Evolutionary conservation across 2,888 invertebrate genomes (phyloP).

Genomic region (Eupithecia pulchellata): DNA sequence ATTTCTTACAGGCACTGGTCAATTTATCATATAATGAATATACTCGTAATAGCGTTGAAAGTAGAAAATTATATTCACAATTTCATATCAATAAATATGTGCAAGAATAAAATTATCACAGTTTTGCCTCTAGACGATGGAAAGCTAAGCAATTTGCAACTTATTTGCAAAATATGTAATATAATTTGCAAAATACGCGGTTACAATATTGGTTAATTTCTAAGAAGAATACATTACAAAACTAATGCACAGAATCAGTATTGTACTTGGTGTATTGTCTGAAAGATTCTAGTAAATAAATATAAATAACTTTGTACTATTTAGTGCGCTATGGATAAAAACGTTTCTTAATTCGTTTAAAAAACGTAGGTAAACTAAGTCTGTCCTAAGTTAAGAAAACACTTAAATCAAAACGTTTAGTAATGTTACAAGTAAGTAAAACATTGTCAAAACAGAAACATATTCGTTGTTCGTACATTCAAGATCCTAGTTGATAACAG

Average conservation of each 20-base stretch:
- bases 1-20: slow-evolving; percentile 82
- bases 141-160: slow-evolving; percentile 45
- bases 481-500: slow-evolving; percentile 51
- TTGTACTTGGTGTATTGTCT: slow-evolving; percentile 64
- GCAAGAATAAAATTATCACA: slow-evolving; percentile 70
- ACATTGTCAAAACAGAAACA: slow-evolving; percentile 47
- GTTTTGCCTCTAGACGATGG: slow-evolving; percentile 59
- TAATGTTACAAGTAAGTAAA: slow-evolving; percentile 45
- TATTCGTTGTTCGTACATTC: slow-evolving; percentile 56
- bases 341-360: slow-evolving; percentile 51
- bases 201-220: slow-evolving; percentile 40
- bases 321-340: slow-evolving; percentile 71
- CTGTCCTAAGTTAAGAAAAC: slow-evolving; percentile 40
- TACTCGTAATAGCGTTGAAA: slow-evolving; percentile 33
- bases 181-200: too few relatives aligned
- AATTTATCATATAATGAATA: slow-evolving; percentile 54
- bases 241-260: slow-evolving; percentile 45
- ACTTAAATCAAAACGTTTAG: slow-evolving; percentile 45
- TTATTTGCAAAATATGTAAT: too few relatives aligned
- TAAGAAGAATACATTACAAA: slow-evolving; percentile 47
- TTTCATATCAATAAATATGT: slow-evolving; percentile 44
- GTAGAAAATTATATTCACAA: slow-evolving; percentile 41
- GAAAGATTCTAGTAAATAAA: slow-evolving; percentile 65
- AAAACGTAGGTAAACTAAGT: too few relatives aligned
- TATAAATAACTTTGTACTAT: slow-evolving; percentile 72